Percentiles rank a stretch among this genome's conserved stretches.
These are phyloP conservation scores for Hydractinia symbiolongicarpus DNA, from an alignment of 30 jellyfish, hydroid and myxozoan species.

Conservation along the genomic window DNA sequence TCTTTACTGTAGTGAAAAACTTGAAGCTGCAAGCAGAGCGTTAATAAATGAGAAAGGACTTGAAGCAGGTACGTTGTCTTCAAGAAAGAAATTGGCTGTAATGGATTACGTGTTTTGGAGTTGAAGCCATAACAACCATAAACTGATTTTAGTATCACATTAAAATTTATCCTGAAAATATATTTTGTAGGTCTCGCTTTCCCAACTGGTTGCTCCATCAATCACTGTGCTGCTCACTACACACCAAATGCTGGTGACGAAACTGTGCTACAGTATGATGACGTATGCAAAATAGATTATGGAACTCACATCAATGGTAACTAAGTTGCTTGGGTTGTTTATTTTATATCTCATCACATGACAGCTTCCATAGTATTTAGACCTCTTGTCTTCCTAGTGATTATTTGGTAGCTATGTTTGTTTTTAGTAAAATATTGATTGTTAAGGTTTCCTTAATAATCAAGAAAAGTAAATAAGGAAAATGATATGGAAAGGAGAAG, in stretches of 20 bases:
- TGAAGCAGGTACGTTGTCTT: constrained; percentile 81
- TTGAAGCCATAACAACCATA: not conserved
- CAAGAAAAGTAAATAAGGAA: no score
- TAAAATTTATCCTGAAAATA: not conserved
- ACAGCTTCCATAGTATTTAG: not conserved
- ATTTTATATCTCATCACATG: not conserved
- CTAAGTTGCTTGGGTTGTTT: not conserved
- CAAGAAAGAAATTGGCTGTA: no score
- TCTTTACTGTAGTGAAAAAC: constrained; percentile 55
- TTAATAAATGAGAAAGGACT: constrained; percentile 77
- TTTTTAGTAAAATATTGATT: no score
- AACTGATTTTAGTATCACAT: not conserved
- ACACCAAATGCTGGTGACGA: constrained; percentile 98
- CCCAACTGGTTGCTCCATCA: constrained; percentile 96
- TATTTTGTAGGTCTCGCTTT: constrained; percentile 74
- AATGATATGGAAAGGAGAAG: no score
- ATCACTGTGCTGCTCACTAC: constrained; percentile 99
- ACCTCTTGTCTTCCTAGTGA: not conserved
- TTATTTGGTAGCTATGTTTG: no score
- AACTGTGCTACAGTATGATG: constrained; percentile 95
- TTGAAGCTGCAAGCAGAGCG: constrained; percentile 93
- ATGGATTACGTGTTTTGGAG: no score
- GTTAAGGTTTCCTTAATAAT: no score
- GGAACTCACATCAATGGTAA: constrained; percentile 97
- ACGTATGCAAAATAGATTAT: constrained; percentile 96